A percentile compares a stretch with the other conserved stretches of the same genome.
Evolutionary conservation across 1,140 invertebrate genomes (phyloP).

Genomic region (Drosophila melanogaster): Release_6_plus_ISO1_MT NT_033777.3:14228001-14228500

Average conservation of each 20-base stretch:
- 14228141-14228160: not conserved
- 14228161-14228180: not conserved
- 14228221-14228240: constrained; percentile 65
- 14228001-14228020: not conserved
- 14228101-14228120: not conserved
- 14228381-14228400: constrained; percentile 50
- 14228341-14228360: constrained; percentile 70
- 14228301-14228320: constrained; percentile 34
- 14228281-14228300: constrained; percentile 38
- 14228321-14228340: constrained; percentile 41
- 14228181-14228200: not conserved
- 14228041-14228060: not conserved
- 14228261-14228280: constrained; percentile 62
- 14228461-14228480: constrained; percentile 70
- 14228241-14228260: constrained; percentile 59
- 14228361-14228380: constrained; percentile 50
- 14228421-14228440: constrained; percentile 50
- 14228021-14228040: not conserved
- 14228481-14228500: constrained; percentile 48
- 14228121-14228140: not conserved
- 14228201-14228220: constrained; percentile 46
- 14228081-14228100: not conserved
- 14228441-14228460: constrained; percentile 58
- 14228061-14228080: not conserved
- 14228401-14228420: constrained; percentile 58